phyloP scores from a whole-genome alignment of 2,797 vertebrate species.

The Tamandua tetradactyla region DNA sequence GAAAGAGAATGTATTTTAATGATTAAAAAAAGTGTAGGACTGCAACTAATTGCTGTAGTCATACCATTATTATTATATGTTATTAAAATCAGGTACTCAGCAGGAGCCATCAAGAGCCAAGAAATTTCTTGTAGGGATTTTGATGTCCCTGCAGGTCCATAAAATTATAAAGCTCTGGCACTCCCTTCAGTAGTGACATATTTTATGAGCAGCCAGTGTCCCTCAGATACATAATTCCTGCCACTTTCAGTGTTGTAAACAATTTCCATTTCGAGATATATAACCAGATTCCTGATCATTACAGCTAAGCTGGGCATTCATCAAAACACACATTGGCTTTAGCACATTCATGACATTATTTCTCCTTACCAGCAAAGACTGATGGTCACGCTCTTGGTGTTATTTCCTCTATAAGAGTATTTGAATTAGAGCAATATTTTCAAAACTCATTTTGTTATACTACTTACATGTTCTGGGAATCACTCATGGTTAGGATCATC shows the following conservation, averaged over 20 bases:
- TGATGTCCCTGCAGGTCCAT: not conserved
- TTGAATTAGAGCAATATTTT: not conserved
- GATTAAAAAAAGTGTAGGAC: not conserved
- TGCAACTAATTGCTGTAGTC: not conserved
- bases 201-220: conserved; percentile 14
- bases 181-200: conserved; percentile 6
- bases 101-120: not conserved
- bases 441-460: not conserved
- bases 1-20: not conserved
- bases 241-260: conserved; percentile 16
- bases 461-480: not conserved
- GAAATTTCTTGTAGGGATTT: conserved; percentile 1
- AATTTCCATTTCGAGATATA: conserved; percentile 42
- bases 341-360: not conserved
- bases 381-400: not conserved
- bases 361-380: not conserved
- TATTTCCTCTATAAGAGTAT: not conserved
- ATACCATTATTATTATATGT: not conserved
- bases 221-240: not conserved
- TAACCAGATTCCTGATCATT: not conserved
- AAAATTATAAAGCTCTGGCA: not conserved
- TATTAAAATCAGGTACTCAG: not conserved
- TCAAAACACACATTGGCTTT: not conserved
- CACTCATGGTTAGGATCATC: not conserved
- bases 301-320: not conserved